Conservation (phyloP, 2,797 vertebrate species). For the Natrix natrix region DNA sequence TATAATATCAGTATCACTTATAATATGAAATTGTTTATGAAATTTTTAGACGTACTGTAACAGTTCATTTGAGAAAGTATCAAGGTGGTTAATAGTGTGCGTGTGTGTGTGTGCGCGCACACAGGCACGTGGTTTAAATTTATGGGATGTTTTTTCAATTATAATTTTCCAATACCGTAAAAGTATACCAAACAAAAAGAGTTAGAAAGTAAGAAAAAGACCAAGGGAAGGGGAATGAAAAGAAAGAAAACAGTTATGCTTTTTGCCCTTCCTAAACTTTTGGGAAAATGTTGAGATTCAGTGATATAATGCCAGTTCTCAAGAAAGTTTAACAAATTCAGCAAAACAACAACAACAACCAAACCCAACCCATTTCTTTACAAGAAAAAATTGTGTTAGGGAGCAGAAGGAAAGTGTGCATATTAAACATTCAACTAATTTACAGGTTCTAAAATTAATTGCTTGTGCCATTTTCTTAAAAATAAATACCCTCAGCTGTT, state of each 20-base stretch:
- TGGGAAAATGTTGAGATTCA: neutral
- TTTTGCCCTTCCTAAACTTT: neutral
- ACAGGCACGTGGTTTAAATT: neutral
- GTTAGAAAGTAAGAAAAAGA: neutral
- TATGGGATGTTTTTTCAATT: neutral
- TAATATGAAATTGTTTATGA: too few species aligned
- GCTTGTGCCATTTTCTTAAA: neutral
- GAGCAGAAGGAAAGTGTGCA: neutral
- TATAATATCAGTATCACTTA: too few species aligned
- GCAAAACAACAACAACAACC: neutral
- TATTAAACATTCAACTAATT: neutral
- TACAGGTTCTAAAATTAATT: neutral
- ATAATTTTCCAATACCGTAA: neutral
- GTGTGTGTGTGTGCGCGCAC: neutral
- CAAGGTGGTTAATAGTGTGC: neutral
- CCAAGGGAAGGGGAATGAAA: neutral
- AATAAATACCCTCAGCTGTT: neutral
- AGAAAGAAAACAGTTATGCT: neutral
- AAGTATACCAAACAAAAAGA: neutral
- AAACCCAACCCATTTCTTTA: neutral
- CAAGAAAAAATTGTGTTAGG: neutral
- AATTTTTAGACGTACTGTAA: neutral
- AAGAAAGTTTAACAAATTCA: neutral
- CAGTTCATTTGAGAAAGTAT: neutral
- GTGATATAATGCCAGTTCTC: neutral